These are phyloP conservation scores for Caenorhabditis sinica DNA, from an alignment of 2,888 invertebrate genomes.

Conservation along the genomic window DNA sequence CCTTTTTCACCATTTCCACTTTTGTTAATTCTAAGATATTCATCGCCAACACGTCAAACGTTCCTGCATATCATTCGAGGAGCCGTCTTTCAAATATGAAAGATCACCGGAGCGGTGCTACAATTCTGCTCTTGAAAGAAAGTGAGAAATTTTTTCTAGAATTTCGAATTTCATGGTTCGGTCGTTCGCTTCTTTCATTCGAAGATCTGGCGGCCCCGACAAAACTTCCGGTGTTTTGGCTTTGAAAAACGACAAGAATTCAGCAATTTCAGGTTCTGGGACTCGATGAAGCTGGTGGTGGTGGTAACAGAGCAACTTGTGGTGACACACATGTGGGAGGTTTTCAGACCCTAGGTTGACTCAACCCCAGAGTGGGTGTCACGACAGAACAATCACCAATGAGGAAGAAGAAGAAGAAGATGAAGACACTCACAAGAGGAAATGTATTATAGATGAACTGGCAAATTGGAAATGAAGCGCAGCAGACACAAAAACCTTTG, in stretches of 20 bases:
- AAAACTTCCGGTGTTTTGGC: conserved; percentile 62
- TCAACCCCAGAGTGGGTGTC: conserved; percentile 5
- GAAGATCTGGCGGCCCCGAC: not conserved
- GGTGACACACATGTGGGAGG: conserved; percentile 2
- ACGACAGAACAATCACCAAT: conserved; percentile 11
- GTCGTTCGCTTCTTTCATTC: conserved; percentile 1
- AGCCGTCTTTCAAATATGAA: conserved; percentile 9
- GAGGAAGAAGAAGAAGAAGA: no score
- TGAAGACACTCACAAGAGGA: not conserved
- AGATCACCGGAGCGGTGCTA: conserved; percentile 7
- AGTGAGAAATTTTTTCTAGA: conserved; percentile 18
- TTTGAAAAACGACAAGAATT: not conserved
- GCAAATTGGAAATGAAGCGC: conserved; percentile 44
- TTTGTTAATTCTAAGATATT: not conserved
- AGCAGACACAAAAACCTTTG: conserved; percentile 16
- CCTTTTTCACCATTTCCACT: no score
- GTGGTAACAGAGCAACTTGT: conserved; percentile 21
- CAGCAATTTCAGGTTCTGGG: conserved; percentile 17
- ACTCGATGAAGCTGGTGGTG: not conserved
- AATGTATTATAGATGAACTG: conserved; percentile 54
- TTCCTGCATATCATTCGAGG: not conserved
- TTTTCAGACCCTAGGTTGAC: conserved; percentile 7
- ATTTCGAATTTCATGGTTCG: conserved; percentile 59
- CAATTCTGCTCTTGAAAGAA: not conserved
- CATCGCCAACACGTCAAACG: not conserved